Evolutionary conservation across 2,888 invertebrate species (phyloP).

Genomic region (Cataglyphis albicans): DNA sequence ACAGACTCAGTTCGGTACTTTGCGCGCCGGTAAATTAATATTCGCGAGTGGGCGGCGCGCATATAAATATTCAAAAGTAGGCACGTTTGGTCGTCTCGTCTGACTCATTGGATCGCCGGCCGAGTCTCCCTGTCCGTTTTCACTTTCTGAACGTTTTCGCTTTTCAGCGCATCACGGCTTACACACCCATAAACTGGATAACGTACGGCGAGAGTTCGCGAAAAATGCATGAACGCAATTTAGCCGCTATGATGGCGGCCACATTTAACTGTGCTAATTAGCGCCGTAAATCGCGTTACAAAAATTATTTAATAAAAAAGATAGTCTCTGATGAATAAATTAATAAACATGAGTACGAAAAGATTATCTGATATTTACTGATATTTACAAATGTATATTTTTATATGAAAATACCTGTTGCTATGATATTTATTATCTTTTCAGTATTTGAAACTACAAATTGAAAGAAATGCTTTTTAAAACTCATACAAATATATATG

Average conservation of each 20-base stretch:
- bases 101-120: constrained; percentile 58
- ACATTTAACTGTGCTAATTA: constrained; percentile 7
- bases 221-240: constrained; percentile 26
- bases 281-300: not conserved
- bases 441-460: not conserved
- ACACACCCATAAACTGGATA: constrained; percentile 21
- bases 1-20: constrained; percentile 30
- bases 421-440: not conserved
- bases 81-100: constrained; percentile 56
- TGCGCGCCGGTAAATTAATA: constrained; percentile 56
- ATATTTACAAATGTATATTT: constrained; percentile 28
- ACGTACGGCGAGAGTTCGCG: constrained; percentile 22
- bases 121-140: constrained; percentile 46
- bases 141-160: constrained; percentile 54
- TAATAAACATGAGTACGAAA: constrained; percentile 8
- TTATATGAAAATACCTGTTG: not conserved
- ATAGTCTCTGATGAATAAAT: not conserved
- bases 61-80: constrained; percentile 67
- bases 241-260: not conserved
- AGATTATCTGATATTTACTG: constrained; percentile 16
- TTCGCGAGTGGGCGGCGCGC: constrained; percentile 62
- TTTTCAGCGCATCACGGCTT: constrained; percentile 31
- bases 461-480: not conserved
- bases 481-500: not conserved
- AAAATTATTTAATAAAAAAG: constrained; percentile 26